Percentiles rank a stretch among this genome's conserved stretches.
Evolutionary conservation across 2,888 invertebrate genomes (phyloP).

Genomic region (Brachylomia viminalis): DNA sequence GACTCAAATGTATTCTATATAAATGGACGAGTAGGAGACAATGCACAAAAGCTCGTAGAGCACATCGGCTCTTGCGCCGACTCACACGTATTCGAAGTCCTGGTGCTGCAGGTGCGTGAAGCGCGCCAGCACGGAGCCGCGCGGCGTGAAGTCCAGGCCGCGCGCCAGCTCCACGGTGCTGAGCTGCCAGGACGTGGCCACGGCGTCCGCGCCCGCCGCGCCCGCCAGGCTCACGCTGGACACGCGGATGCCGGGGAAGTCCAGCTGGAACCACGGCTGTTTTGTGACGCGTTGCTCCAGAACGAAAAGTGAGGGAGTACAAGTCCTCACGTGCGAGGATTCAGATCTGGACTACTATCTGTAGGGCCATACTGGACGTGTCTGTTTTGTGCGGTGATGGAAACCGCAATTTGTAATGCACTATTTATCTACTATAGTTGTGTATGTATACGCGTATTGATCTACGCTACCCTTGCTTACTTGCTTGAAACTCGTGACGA

Average conservation of each 20-base stretch:
- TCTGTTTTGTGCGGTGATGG: background rate
- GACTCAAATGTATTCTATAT: background rate
- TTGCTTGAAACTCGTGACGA: background rate
- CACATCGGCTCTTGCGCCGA: too few relatives aligned
- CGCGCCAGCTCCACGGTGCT: conserved; percentile 94
- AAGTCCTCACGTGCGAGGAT: too few relatives aligned
- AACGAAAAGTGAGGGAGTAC: background rate
- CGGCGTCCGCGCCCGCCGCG: conserved; percentile 88
- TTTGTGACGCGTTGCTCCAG: background rate
- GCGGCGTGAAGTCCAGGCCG: conserved; percentile 95
- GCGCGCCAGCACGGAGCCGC: conserved; percentile 93
- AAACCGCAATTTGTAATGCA: background rate
- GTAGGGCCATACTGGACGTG: too few relatives aligned
- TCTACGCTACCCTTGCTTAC: too few relatives aligned
- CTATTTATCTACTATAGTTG: too few relatives aligned
- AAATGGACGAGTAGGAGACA: background rate
- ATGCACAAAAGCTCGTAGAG: too few relatives aligned
- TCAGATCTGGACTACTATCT: background rate
- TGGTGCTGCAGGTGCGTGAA: conserved; percentile 93
- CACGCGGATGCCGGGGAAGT: conserved; percentile 91
- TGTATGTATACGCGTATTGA: too few relatives aligned
- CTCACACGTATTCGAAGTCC: too few relatives aligned
- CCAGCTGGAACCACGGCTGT: conserved; percentile 85
- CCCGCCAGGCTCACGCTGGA: conserved; percentile 89
- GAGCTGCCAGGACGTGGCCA: conserved; percentile 95